These are phyloP conservation scores for Zeugodacus cucurbitae DNA, from an alignment of 1,140 invertebrate genomes.

Conservation along the genomic window DNA sequence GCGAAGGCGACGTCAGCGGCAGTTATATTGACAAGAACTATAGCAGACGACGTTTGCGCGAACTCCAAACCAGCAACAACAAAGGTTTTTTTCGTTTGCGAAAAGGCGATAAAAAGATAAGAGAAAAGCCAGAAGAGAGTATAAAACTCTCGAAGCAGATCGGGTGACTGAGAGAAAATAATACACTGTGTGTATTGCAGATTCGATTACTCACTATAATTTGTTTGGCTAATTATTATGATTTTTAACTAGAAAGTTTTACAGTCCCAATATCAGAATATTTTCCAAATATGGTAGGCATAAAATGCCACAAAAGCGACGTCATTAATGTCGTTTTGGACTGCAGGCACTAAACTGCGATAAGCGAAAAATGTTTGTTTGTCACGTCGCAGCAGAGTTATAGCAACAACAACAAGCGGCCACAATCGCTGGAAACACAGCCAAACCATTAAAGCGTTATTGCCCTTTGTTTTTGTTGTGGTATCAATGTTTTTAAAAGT, in stretches of 20 bases:
- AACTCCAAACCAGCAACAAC: slow-evolving; percentile 1
- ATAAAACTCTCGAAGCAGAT: neutral
- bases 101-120: neutral
- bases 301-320: neutral
- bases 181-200: neutral
- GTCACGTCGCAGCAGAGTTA: neutral
- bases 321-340: neutral
- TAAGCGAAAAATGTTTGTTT: neutral
- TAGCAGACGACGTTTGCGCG: neutral
- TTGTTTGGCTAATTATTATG: neutral
- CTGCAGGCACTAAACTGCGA: neutral
- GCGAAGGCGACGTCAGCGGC: neutral
- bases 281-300: neutral
- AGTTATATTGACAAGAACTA: neutral
- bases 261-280: neutral
- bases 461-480: neutral
- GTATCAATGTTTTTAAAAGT: neutral
- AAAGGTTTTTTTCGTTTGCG: neutral
- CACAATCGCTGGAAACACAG: neutral
- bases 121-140: neutral
- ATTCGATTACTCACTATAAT: neutral
- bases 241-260: neutral
- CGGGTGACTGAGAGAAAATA: neutral
- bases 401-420: neutral
- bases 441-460: neutral